Percentiles rank a stretch among this genome's conserved stretches.
Conservation (phyloP, 2,797 vertebrate species). For the Pagetopsis macropterus region DNA sequence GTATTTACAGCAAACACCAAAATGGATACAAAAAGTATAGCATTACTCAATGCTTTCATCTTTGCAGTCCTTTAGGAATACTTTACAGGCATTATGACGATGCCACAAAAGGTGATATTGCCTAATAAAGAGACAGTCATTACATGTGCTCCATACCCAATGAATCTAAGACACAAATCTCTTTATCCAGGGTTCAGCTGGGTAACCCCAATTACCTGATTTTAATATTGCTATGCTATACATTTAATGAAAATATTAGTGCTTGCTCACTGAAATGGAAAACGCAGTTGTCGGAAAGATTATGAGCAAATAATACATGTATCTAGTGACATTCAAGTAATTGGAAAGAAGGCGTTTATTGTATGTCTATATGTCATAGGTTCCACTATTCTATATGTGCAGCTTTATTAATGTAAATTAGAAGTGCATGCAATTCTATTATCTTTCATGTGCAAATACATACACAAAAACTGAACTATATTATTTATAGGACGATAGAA, state of each 20-base stretch:
- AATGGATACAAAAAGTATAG: constrained; percentile 18
- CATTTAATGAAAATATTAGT: constrained; percentile 41
- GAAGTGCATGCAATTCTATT: background rate
- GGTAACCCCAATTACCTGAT: constrained; percentile 26
- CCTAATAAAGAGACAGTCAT: constrained; percentile 35
- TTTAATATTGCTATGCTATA: constrained; percentile 29
- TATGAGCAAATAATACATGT: constrained; percentile 19
- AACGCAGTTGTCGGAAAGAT: constrained; percentile 1
- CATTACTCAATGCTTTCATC: constrained; percentile 35
- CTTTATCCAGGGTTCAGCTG: constrained; percentile 26
- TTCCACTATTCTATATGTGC: no score
- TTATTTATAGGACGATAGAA: no score
- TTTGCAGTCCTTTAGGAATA: constrained; percentile 27
- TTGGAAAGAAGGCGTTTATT: background rate
- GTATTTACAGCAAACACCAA: constrained; percentile 57
- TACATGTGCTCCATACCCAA: constrained; percentile 18
- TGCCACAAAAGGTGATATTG: constrained; percentile 36
- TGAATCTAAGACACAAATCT: constrained; percentile 17
- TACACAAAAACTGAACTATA: background rate
- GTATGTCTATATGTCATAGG: background rate
- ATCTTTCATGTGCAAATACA: background rate
- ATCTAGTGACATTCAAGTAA: constrained; percentile 35
- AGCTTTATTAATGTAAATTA: background rate
- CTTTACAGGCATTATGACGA: constrained; percentile 28
- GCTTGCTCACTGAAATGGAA: constrained; percentile 19